Evolutionary conservation across 2,797 vertebrate species (phyloP).

Genomic region (Amblyraja radiata): DNA sequence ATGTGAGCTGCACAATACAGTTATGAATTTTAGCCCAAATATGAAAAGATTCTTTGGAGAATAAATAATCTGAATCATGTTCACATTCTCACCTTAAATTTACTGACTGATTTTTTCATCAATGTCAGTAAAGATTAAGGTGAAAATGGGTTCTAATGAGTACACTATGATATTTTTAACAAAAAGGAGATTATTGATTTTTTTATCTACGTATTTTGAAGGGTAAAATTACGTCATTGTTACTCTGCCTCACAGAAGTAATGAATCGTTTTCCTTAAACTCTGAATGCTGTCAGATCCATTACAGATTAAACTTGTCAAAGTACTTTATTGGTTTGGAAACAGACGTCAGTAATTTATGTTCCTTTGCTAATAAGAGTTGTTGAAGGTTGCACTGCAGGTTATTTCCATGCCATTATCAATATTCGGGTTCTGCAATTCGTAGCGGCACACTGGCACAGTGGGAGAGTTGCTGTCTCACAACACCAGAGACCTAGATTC

Average conservation of each 20-base stretch:
- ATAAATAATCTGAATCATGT: neutral
- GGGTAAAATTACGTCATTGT: neutral
- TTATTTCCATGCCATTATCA: neutral
- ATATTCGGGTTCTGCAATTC: neutral
- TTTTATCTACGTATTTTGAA: neutral
- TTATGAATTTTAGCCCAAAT: neutral
- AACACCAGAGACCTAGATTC: no score
- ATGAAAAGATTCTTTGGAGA: neutral
- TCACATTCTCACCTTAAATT: no score
- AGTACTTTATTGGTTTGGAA: neutral
- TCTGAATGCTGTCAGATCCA: neutral
- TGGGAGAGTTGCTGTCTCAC: no score
- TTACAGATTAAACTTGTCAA: neutral
- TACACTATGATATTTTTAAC: neutral
- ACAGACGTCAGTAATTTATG: neutral
- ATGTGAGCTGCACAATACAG: no score
- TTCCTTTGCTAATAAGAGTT: neutral
- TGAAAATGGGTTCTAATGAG: neutral
- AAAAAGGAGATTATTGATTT: neutral
- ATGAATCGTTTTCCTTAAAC: neutral
- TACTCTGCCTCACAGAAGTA: neutral
- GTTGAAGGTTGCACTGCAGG: neutral
- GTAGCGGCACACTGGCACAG: no score
- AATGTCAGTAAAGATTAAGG: neutral
- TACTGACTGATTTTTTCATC: neutral